Base-by-base conservation (phyloP, 2,797 vertebrate species). In the Hozukius guyotensis region DNA sequence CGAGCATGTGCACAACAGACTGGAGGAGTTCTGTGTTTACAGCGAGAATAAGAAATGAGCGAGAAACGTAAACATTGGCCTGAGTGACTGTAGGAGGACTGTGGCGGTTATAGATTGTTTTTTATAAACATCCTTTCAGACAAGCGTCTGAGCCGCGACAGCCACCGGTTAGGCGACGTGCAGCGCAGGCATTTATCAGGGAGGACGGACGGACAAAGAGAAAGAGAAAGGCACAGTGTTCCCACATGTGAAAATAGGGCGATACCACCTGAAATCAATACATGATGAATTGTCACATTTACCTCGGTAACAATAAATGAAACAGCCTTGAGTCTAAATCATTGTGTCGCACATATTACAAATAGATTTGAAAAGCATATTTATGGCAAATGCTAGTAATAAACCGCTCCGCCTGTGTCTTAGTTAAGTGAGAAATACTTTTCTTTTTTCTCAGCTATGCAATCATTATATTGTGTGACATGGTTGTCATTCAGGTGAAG, bases 61-160 rank as follows among this genome's bases (percentile, higher is more conserved):
- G 9, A 64, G 73, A 70, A 82, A 80, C 49, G 10, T 93, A 93
- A 95, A 94, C 90, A 92, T 20, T 81, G 83, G 86, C 53, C 82
- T 55, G 83, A 80, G 81, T 64, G 89, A 87, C 77, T 75, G 88
- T 27, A 57, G 83, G 79, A 78, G 80, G 81, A 87, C 80, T 32
- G 83, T 60, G 87, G 87, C 86, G 71, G 89, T 89, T 93, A 77
- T 80, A 22, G 87, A 86, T 89, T 93, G 85, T 85, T 20, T 56
- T 59, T 59, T 85, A 87, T 91, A 92, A 93, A 94, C 91, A 93
- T 86, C 86, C 83, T 73, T 81, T 85, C 80, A 89, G 81, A 85
- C 87, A 32, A 85, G 83, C 29, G 76, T 79, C 72, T 71, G 85
- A 73, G 84, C 81, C 52, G 67, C n/a, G 3, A 69, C 71, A 86